Percentiles rank a stretch among this genome's conserved stretches.
Evolutionary conservation across 1,140 invertebrate species (phyloP).

Genomic region (Cotesia chilonis): DNA sequence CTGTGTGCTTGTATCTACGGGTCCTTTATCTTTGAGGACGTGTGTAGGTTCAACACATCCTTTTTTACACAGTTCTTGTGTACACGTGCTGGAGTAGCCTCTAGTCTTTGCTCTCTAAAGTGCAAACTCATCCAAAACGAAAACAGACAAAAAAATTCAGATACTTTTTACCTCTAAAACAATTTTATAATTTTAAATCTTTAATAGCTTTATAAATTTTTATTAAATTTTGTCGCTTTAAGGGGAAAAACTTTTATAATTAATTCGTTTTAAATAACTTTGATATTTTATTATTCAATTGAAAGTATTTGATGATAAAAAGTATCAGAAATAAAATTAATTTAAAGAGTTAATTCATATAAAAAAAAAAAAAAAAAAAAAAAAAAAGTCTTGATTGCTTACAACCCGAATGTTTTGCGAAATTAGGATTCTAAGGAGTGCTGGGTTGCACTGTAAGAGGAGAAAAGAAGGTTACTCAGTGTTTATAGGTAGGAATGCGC

Average conservation of each 20-base stretch:
- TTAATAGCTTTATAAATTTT: not conserved
- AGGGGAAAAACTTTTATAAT: too few species aligned
- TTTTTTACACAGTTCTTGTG: conserved; percentile 31
- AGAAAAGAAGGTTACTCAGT: conserved; percentile 9
- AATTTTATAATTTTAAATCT: too few species aligned
- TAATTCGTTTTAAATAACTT: too few species aligned
- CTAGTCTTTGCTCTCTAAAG: conserved; percentile 39
- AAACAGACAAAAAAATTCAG: not conserved
- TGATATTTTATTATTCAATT: too few species aligned
- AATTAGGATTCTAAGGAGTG: not conserved
- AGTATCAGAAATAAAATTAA: conserved; percentile 1
- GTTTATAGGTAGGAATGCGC: conserved; percentile 24
- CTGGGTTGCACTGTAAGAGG: not conserved
- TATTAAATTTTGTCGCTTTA: not conserved
- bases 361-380: too few species aligned
- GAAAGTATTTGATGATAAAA: too few species aligned
- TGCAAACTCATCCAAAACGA: conserved; percentile 4
- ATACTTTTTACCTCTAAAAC: too few species aligned
- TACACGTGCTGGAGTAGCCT: conserved; percentile 53
- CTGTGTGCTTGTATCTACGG: too few species aligned
- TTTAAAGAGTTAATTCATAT: not conserved
- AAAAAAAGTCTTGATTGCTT: not conserved
- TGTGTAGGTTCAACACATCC: conserved; percentile 11
- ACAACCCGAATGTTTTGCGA: not conserved
- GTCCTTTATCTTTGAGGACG: not conserved